These are phyloP conservation scores for Pheosia gnoma DNA, from an alignment of 2,888 invertebrate species.

Conservation along the genomic window DNA sequence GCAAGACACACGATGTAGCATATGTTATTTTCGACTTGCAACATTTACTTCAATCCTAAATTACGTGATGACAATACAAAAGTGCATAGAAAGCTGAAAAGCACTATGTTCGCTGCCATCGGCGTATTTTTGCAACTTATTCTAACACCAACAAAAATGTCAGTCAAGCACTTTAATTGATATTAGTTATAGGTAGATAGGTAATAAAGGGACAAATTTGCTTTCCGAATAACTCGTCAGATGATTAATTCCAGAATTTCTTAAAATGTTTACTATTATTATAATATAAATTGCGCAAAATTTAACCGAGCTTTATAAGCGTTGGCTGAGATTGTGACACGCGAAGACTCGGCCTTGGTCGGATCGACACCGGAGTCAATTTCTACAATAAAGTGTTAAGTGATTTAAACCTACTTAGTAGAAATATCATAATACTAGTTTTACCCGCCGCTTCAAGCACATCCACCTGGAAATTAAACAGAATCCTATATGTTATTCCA, in stretches of 20 bases:
- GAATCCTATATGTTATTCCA: too few species aligned
- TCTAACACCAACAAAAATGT: conserved; percentile 20
- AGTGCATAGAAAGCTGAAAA: conserved; percentile 56
- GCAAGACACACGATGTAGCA: conserved; percentile 73
- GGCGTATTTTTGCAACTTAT: conserved; percentile 40
- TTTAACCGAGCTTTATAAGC: conserved; percentile 44
- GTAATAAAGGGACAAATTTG: neutral
- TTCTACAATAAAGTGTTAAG: conserved; percentile 12
- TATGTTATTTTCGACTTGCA: conserved; percentile 81
- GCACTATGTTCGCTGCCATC: conserved; percentile 31
- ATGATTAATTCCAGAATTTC: conserved; percentile 26
- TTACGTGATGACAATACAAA: conserved; percentile 77
- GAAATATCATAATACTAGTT: neutral
- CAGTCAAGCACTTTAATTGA: too few species aligned
- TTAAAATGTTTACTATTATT: conserved; percentile 41
- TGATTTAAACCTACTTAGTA: neutral
- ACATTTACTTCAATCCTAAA: conserved; percentile 78
- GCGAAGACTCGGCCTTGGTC: conserved; percentile 51
- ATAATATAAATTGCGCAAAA: conserved; percentile 55
- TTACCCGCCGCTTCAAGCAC: too few species aligned
- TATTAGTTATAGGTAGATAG: neutral
- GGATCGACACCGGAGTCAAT: conserved; percentile 19
- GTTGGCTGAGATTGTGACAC: conserved; percentile 58
- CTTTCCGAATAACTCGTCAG: neutral
- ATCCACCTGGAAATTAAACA: too few species aligned